Percentiles rank a stretch among this genome's conserved stretches.
phyloP scores from a whole-genome alignment of 1,140 invertebrate species.

The Tachypleus tridentatus region DNA sequence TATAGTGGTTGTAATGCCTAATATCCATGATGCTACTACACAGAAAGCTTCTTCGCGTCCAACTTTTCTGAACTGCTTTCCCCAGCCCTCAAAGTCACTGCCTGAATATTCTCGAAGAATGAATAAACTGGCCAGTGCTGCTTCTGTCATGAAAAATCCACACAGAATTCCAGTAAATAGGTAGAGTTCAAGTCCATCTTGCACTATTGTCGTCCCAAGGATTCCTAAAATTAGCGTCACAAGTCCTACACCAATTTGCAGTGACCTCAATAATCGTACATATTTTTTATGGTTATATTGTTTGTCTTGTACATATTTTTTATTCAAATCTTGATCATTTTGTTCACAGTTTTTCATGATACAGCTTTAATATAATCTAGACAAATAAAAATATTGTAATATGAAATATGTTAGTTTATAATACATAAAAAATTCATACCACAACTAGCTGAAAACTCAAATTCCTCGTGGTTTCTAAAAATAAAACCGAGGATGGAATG shows the following conservation, averaged over 20 bases:
- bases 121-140: neutral
- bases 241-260: conserved; percentile 1
- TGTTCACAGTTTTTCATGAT: no score
- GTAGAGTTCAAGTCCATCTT: neutral
- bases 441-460: no score
- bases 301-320: no score
- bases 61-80: neutral
- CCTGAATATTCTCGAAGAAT: neutral
- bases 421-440: no score
- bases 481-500: no score
- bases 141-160: conserved; percentile 3
- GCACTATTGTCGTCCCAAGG: neutral
- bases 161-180: conserved; percentile 1
- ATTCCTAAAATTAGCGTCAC: neutral
- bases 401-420: no score
- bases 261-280: neutral
- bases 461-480: no score
- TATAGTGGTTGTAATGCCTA: neutral
- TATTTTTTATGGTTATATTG: neutral
- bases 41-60: conserved; percentile 1
- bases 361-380: no score
- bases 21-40: neutral
- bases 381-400: no score
- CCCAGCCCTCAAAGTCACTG: neutral
- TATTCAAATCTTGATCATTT: no score